Evolutionary conservation across 2,113 vertebrate genomes (phyloP).

Genomic region (Cricetomys ansorgei): DNA sequence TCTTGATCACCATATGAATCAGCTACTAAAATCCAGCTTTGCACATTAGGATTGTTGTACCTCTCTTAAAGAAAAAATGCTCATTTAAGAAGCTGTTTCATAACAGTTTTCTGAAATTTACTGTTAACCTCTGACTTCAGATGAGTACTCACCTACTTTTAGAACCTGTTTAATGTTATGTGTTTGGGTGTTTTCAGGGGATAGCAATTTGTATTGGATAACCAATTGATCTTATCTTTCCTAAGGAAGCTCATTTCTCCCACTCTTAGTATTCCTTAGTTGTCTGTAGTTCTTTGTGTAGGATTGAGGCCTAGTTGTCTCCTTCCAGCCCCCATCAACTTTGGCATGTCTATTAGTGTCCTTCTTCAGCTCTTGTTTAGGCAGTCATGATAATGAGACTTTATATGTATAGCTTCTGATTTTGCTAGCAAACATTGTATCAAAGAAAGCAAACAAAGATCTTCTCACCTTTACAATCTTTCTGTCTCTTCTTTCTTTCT

Average conservation of each 20-base stretch:
- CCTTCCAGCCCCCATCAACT: no score
- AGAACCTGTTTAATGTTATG: conserved; percentile 26
- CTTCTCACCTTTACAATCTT: not conserved
- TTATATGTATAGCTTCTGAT: not conserved
- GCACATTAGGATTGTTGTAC: conserved; percentile 71
- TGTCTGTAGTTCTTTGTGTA: not conserved
- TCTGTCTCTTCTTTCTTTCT: not conserved
- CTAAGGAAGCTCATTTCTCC: no score
- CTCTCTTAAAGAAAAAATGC: conserved; percentile 61
- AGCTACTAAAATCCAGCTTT: conserved; percentile 77
- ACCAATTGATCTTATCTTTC: not conserved
- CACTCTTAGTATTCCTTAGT: not conserved
- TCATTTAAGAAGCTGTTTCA: conserved; percentile 64
- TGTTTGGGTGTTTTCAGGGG: not conserved
- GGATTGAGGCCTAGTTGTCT: not conserved
- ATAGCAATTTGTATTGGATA: not conserved
- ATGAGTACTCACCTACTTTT: conserved; percentile 62
- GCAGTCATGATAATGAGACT: not conserved
- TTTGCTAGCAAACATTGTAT: not conserved
- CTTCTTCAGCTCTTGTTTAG: not conserved
- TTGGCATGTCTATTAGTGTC: not conserved
- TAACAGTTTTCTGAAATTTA: conserved; percentile 70
- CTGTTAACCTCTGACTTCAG: conserved; percentile 58
- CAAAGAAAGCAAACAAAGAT: not conserved
- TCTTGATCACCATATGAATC: conserved; percentile 76